Evolutionary conservation across 2,797 vertebrate species (phyloP), one percentile per base, ranked within the genome.

Genomic region (Spizella passerina): DNA sequence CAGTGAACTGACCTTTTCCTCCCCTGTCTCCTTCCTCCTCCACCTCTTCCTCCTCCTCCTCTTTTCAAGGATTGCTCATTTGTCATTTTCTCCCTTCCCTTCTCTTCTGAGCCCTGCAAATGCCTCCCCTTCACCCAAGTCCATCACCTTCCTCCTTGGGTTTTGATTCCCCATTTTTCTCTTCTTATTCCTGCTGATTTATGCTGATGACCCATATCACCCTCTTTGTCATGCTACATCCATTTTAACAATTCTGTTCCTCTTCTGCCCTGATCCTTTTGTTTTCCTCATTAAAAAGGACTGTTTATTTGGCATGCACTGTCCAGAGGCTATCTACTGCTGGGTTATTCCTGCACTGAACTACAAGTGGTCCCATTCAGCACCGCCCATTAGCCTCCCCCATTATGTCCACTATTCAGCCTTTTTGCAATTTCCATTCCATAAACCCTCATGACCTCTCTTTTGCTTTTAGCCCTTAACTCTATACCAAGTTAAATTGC

Each of bases 121-220:
- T 34, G 30, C 18, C 84, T 88, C 13, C 39, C 15, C 30, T 86
- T 78, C 65, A 61, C 17, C 3, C 38, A 68, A 22, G 43, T 39
- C 49, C 44, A 60, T 41, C 39, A 59, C 34, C 44, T 80, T 82
- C 70, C 63, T 83, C 53, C n/a, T 88, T 23, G 2, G 1, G 53
- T 89, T 95, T 71, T 87, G 34, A 89, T 87, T 92, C 84, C 78
- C 32, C 12, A 6, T 82, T 89, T 89, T 82, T 50, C 46, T 59
- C 8, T 61, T 90, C 68, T 71, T 60, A 12, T 14, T 85, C 46
- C 34, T 73, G 53, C 38, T 71, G 34, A 61, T 77, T 80, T 80
- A 56, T 59, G 46, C 46, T 78, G 38, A 55, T 89, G 53, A 88
- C n/a, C 41, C 16, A 4, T 60, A 61, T 19, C 39, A 41, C 3